Conservation (phyloP, 2,797 vertebrate genomes). For the Cuculus canorus region DNA sequence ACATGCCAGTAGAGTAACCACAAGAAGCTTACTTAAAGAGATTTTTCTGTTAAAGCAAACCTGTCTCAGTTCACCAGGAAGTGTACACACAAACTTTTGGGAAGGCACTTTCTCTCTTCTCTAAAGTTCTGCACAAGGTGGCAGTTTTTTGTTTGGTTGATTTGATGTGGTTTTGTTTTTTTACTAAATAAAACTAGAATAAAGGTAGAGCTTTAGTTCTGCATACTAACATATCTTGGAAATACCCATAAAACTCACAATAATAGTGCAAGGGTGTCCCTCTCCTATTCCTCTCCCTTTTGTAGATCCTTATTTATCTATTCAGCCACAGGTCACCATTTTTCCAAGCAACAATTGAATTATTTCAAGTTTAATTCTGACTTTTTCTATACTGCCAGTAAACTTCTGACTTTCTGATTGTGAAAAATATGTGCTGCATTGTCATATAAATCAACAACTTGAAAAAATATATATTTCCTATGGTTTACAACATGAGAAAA, state of each 20-base stretch:
- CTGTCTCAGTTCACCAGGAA: neutral
- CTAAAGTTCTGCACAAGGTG: neutral
- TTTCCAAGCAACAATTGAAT: neutral
- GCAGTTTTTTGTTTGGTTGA: neutral
- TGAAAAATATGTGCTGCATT: neutral
- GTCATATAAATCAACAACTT: neutral
- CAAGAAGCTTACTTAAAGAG: neutral
- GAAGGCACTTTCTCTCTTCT: neutral
- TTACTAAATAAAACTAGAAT: neutral
- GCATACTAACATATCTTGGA: neutral
- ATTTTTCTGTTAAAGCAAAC: neutral
- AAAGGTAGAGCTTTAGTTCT: neutral
- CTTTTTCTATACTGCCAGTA: neutral
- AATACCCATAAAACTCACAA: neutral
- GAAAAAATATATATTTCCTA: neutral
- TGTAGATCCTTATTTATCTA: neutral
- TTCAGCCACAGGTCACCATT: neutral
- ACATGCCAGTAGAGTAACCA: neutral
- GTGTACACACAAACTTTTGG: neutral
- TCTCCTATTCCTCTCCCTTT: neutral
- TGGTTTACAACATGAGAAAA: neutral
- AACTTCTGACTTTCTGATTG: neutral
- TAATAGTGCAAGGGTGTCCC: neutral
- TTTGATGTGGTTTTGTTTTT: neutral
- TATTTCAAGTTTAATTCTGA: neutral